Evolutionary conservation across 92 coral and sea anemone species (phyloP).

Genomic region (Heteractis magnifica): DNA sequence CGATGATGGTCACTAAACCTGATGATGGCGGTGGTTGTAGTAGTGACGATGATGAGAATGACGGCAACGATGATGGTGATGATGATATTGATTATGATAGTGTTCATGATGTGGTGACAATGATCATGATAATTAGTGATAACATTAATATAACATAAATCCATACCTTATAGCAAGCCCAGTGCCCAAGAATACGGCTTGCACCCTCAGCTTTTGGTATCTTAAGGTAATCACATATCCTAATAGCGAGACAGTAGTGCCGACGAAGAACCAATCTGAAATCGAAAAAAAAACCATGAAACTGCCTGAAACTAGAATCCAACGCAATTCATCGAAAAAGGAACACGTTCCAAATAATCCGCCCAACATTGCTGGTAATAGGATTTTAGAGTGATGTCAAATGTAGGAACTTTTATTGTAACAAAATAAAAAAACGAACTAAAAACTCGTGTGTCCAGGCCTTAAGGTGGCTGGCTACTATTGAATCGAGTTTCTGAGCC

Average conservation of each 20-base stretch:
- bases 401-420: too few species aligned
- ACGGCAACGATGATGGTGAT: background rate
- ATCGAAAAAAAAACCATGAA: background rate
- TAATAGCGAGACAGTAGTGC: constrained; percentile 88
- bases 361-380: too few species aligned
- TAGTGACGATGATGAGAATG: background rate
- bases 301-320: background rate
- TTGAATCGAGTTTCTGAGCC: too few species aligned
- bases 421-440: too few species aligned
- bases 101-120: background rate
- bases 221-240: constrained; percentile 88
- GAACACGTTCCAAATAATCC: too few species aligned
- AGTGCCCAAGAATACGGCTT: constrained; percentile 97
- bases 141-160: background rate
- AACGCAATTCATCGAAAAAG: background rate
- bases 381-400: too few species aligned
- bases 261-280: constrained; percentile 80
- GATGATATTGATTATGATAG: background rate
- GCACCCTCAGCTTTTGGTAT: constrained; percentile 96
- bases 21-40: too few species aligned
- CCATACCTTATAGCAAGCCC: constrained; percentile 95
- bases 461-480: too few species aligned
- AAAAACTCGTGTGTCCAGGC: too few species aligned
- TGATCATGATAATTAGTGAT: background rate
- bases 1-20: too few species aligned